Conservation (phyloP, 2,113 vertebrate species). For the Antidorcas marsupialis region DNA sequence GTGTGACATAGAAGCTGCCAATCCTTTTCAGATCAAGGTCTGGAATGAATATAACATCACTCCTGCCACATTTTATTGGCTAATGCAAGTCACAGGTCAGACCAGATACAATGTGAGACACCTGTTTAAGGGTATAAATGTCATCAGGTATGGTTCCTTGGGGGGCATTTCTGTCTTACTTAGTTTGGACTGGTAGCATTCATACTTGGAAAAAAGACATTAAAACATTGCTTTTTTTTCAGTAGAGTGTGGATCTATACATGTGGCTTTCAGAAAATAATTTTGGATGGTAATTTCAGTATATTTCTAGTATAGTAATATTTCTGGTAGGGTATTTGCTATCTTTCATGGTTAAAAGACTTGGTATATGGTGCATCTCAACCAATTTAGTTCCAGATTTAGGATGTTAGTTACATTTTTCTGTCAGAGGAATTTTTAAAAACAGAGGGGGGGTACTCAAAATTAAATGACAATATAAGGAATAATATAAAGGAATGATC, state of each 20-base stretch:
- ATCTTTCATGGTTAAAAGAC: background rate
- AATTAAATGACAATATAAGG: background rate
- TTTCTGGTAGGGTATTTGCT: background rate
- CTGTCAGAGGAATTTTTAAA: background rate
- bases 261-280: background rate
- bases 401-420: background rate
- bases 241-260: background rate
- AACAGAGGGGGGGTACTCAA: background rate
- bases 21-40: background rate
- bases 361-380: background rate
- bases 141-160: background rate
- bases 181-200: background rate
- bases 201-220: background rate
- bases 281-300: background rate
- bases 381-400: background rate
- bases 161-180: background rate
- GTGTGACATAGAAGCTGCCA: background rate
- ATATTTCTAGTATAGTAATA: background rate
- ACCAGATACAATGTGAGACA: background rate
- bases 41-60: background rate
- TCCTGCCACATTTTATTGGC: background rate
- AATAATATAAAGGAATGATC: background rate
- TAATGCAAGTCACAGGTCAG: background rate
- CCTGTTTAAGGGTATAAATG: background rate
- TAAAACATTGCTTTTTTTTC: background rate